A percentile compares a stretch with the other conserved stretches of the same genome.
These are phyloP conservation scores for Drosophila nannoptera DNA, from an alignment of 1,140 invertebrate genomes.

Conservation along the genomic window DNA sequence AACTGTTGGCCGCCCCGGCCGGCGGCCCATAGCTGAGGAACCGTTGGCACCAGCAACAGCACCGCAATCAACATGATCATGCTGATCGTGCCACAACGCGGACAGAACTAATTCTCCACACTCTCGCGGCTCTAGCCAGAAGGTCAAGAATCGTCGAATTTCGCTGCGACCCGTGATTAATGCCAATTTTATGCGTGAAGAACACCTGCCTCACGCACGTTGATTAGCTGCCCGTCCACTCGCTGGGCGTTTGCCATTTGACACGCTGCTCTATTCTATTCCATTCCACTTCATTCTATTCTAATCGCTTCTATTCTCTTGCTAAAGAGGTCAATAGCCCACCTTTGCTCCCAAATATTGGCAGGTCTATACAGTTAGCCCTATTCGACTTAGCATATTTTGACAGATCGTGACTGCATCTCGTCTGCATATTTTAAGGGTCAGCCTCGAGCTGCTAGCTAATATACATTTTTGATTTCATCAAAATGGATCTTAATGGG, in stretches of 20 bases:
- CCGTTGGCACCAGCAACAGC: neutral
- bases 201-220: conserved; percentile 21
- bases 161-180: conserved; percentile 45
- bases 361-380: conserved; percentile 1
- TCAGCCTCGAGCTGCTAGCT: neutral
- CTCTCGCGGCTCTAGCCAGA: conserved; percentile 13
- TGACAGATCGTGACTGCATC: neutral
- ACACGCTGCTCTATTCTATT: conserved; percentile 25
- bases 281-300: too few relatives aligned
- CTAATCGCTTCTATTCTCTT: conserved; percentile 21
- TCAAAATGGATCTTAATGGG: too few relatives aligned
- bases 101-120: conserved; percentile 33
- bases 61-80: conserved; percentile 6
- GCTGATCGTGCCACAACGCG: conserved; percentile 23
- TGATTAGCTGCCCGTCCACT: conserved; percentile 2
- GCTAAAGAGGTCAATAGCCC: conserved; percentile 47
- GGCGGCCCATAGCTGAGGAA: neutral
- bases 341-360: conserved; percentile 11
- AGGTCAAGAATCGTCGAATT: conserved; percentile 34
- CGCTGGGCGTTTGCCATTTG: conserved; percentile 29
- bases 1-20: neutral
- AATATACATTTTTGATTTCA: neutral
- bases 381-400: conserved; percentile 16
- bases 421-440: neutral
- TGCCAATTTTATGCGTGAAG: conserved; percentile 64